Base-by-base conservation (phyloP, 2,888 invertebrate genomes). In the Lochmaea crataegi region DNA sequence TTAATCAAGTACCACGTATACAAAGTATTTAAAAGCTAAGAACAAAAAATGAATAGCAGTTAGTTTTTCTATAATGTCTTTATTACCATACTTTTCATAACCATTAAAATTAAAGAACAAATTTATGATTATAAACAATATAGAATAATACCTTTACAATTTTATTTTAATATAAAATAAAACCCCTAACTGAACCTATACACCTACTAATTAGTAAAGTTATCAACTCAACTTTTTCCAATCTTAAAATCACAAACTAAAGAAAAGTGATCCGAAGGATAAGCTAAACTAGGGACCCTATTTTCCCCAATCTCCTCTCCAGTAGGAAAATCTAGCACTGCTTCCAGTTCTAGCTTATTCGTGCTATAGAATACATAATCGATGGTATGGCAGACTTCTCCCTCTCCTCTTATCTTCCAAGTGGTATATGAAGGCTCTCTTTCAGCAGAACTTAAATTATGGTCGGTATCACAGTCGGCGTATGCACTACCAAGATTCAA, bases 191-290 rank as follows among this genome's bases (percentile, higher is more conserved):
- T 38, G 16, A 14, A 61, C 48, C n/a, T 56, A 58, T 66, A 61
- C 16, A 51, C 26, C 22, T 65, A 72, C 57, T 5, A 51, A 71
- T 60, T 66, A 60, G 67, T 53, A 58, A 45, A 71, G 16, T 41
- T 18, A 60, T 14, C 32, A 32, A 32, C 7, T 51, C 72, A 71
- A 68, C 68, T 73, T 56, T 63, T 68, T 14, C 73, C 73, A 38
- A 82, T 76, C 65, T 76, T 81, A 78, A 92, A 90, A 85, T 93
- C 93, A 82, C 91, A 91, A 68, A 91, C 91, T 74, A 94, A 87
- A 0, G 93, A 92, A 81, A 94, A 91, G 83, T 94, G 94, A 87
- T 94, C 94, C 1, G 94, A 94, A 0, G 94, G 93, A 85, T 94
- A 94, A 67, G 87, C 85, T 77, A 89, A 88, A 68, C 92, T 92